Evolutionary conservation across 1,140 invertebrate genomes (phyloP).

Genomic region (Elysia chlorotica): DNA sequence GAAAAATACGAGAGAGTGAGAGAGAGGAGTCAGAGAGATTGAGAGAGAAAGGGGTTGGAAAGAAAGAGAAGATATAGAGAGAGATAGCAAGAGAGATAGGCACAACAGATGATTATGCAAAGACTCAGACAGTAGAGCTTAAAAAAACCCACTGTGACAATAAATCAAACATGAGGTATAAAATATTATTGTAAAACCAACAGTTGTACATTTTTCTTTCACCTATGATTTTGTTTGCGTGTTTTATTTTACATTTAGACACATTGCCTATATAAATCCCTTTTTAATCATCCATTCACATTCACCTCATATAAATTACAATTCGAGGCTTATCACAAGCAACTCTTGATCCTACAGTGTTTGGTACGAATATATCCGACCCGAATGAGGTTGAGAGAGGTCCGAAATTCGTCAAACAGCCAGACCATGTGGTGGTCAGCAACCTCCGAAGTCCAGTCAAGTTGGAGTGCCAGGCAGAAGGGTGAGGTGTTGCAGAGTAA

Average conservation of each 20-base stretch:
- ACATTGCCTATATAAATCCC: not conserved
- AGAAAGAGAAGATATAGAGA: too few species aligned
- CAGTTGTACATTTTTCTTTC: not conserved
- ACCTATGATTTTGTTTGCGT: not conserved
- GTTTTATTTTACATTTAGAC: not conserved
- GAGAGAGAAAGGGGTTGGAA: too few species aligned
- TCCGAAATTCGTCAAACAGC: not conserved
- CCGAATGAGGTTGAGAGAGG: not conserved
- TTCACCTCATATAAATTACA: too few species aligned
- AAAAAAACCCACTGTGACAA: too few species aligned
- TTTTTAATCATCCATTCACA: not conserved
- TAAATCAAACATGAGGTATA: not conserved
- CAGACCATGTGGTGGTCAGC: not conserved
- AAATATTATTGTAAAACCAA: not conserved
- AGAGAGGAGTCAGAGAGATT: too few species aligned
- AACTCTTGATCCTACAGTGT: not conserved
- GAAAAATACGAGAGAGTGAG: too few species aligned
- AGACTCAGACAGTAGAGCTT: too few species aligned
- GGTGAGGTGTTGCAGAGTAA: too few species aligned
- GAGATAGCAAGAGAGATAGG: too few species aligned
- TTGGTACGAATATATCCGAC: conserved; percentile 1
- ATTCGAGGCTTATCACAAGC: not conserved
- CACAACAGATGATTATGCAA: too few species aligned
- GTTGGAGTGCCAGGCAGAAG: too few species aligned
- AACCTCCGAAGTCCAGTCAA: too few species aligned